These are phyloP conservation scores for Silurus meridionalis DNA, from an alignment of 2,113 vertebrate genomes.

Conservation along the genomic window DNA sequence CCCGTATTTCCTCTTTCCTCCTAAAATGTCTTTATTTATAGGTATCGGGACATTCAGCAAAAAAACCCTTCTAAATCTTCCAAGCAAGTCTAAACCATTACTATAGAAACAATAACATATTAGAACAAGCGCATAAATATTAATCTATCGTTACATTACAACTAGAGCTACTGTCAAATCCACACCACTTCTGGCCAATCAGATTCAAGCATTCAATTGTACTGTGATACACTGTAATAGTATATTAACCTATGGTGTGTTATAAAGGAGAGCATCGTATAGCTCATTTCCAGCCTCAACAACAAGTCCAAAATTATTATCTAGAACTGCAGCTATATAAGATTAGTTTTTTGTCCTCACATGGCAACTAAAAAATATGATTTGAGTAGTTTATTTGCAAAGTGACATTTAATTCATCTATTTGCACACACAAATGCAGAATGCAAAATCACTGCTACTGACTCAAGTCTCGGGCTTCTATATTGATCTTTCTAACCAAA, in stretches of 20 bases:
- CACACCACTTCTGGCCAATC: not conserved
- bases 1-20: too few relatives aligned
- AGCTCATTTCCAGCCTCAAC: not conserved
- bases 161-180: not conserved
- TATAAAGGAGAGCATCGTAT: too few relatives aligned
- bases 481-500: not conserved
- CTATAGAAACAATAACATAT: not conserved
- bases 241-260: not conserved
- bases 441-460: not conserved
- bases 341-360: not conserved
- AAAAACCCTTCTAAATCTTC: too few relatives aligned
- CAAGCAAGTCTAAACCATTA: not conserved
- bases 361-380: not conserved
- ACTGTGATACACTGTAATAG: not conserved
- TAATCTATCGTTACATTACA: not conserved
- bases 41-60: too few relatives aligned
- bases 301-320: not conserved
- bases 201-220: not conserved
- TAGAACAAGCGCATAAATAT: not conserved
- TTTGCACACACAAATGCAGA: not conserved
- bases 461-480: not conserved
- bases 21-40: too few relatives aligned
- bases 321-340: not conserved
- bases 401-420: not conserved
- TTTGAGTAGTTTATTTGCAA: not conserved